Percentiles rank a stretch among this genome's conserved stretches.
phyloP scores from a whole-genome alignment of 2,797 vertebrate species.

The Pangasius mekongensis region DNA sequence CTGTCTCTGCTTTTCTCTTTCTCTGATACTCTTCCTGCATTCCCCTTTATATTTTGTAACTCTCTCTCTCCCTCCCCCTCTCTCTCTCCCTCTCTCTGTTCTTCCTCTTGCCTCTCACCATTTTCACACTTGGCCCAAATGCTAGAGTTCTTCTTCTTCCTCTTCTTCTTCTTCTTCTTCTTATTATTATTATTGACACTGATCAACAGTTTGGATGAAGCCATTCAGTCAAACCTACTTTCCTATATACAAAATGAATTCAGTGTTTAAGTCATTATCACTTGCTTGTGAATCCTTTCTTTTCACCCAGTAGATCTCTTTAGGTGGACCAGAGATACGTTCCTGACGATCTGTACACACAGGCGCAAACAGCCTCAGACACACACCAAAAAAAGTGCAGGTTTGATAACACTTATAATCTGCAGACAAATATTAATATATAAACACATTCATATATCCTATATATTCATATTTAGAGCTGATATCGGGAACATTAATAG shows the following conservation, averaged over 20 bases:
- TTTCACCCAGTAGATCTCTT: not conserved
- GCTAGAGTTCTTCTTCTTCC: not conserved
- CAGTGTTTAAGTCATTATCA: not conserved
- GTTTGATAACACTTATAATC: not conserved
- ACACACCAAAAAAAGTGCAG: not conserved
- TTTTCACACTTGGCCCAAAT: not conserved
- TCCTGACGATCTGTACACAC: too few relatives aligned
- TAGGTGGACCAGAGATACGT: not conserved
- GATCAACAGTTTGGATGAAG: not conserved
- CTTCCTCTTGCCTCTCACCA: not conserved
- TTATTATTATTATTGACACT: not conserved
- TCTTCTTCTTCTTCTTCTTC: too few relatives aligned
- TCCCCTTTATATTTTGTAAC: not conserved
- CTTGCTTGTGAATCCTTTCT: not conserved
- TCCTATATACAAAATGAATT: not conserved
- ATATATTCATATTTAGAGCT: not conserved
- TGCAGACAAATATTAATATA: not conserved
- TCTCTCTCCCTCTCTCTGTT: not conserved
- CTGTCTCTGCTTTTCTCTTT: too few relatives aligned
- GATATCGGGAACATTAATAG: not conserved
- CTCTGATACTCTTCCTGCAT: not conserved
- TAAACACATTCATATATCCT: not conserved
- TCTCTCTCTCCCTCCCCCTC: too few relatives aligned
- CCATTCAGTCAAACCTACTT: not conserved
- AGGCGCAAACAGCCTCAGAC: not conserved